Evolutionary conservation across 2,888 invertebrate species (phyloP), one percentile per base, ranked within the genome.

Genomic region (Lasioglossum oenotherae): DNA sequence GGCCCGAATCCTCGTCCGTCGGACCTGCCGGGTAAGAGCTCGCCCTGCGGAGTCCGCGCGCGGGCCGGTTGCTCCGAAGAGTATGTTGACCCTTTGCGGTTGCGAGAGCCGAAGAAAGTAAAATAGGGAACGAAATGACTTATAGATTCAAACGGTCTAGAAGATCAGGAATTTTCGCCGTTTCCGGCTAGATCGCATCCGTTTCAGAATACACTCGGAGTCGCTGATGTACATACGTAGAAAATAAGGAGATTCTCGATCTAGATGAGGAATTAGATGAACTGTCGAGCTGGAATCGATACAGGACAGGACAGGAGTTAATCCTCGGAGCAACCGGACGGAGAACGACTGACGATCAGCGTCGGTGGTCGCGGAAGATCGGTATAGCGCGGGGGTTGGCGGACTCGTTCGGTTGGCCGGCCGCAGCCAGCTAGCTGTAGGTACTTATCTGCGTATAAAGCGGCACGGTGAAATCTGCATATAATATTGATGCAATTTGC

Each of bases 401-500:
- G 35, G n/a, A 14, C 41, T 41, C 23, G 71, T 41, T 71, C 71
- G 71, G 38, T 23, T 4, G 23, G 78, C 60, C 31, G 64, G 64
- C 31, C 64, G 64, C 64, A 64, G 64, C 31, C 49, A 69, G 64
- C 81, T 69, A 74, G 81, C 89, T 81, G 86, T 87, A 79, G 84
- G 86, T 89, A 89, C 89, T 89, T 89, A 89, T 89, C 88, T 82
- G 79, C 88, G 87, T 84, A 87, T 90, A 90, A 90, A 89, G 87
- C 85, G 80, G 86, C 78, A 85, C 88, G 81, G 89, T 81, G 87
- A 92, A 93, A 94, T 94, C 93, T 93, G 92, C 93, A 93, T 93
- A 93, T 93, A 93, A 93, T 92, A 93, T 93, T 93, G 94, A 93
- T 93, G 93, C 92, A 93, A 94, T 93, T 94, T 92, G 93, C 93